phyloP scores from a whole-genome alignment of 2,113 vertebrate species.

The Mormyrus lacerda region DNA sequence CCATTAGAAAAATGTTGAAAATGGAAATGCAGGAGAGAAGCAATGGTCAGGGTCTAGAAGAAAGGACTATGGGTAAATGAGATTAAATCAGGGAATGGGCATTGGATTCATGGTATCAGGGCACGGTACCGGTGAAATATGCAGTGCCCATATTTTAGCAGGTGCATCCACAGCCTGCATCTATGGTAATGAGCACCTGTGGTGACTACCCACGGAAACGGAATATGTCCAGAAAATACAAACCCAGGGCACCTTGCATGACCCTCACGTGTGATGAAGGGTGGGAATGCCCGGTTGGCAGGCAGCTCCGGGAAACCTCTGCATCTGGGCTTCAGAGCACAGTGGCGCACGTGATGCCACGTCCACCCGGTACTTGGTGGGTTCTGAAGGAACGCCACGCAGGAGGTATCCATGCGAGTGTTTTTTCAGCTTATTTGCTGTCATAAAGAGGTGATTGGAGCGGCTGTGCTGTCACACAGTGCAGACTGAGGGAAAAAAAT shows the following conservation, averaged over 20 bases:
- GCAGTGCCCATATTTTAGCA: background rate
- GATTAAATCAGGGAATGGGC: background rate
- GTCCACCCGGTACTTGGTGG: background rate
- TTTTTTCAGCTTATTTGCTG: background rate
- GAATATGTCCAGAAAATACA: background rate
- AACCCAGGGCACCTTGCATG: background rate
- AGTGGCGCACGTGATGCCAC: background rate
- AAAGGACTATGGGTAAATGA: slow-evolving; percentile 18
- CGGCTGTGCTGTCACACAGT: background rate
- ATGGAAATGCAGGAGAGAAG: background rate
- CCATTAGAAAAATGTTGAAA: background rate
- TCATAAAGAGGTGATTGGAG: background rate
- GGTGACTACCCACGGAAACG: background rate
- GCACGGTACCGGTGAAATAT: background rate
- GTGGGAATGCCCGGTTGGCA: background rate
- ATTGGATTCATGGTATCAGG: background rate
- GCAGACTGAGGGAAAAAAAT: background rate
- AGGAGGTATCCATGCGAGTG: background rate
- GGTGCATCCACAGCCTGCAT: background rate
- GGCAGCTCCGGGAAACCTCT: background rate
- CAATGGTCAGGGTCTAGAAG: background rate
- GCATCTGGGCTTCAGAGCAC: background rate
- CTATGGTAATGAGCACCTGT: background rate
- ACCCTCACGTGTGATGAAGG: background rate
- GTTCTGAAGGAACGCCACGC: background rate